Evolutionary conservation across 2,797 vertebrate genomes (phyloP).

Genomic region (Oreortyx pictus): DNA sequence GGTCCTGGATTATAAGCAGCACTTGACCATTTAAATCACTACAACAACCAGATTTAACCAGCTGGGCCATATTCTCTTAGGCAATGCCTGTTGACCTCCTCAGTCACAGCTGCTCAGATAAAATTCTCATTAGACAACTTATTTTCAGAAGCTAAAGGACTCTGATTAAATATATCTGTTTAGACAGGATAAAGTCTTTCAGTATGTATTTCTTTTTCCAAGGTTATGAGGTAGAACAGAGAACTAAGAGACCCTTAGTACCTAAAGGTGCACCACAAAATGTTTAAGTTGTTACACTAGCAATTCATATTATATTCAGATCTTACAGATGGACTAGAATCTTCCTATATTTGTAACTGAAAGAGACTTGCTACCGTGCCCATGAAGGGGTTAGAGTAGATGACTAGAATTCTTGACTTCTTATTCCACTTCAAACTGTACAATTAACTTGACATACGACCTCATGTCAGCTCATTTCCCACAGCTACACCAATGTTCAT

Average conservation of each 20-base stretch:
- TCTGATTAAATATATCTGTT: conserved; percentile 81
- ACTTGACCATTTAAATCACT: conserved; percentile 98
- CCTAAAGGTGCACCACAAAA: not conserved
- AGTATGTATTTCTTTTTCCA: conserved; percentile 67
- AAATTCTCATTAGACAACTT: conserved; percentile 85
- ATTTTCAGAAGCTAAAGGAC: conserved; percentile 81
- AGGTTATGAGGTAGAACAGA: conserved; percentile 39
- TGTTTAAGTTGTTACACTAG: conserved; percentile 39
- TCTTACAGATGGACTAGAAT: not conserved
- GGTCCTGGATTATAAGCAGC: conserved; percentile 93
- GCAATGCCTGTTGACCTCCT: conserved; percentile 84
- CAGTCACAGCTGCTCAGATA: conserved; percentile 82
- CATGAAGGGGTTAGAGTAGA: fast-evolving
- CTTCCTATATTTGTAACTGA: not conserved
- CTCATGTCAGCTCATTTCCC: not conserved
- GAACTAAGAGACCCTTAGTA: conserved; percentile 50
- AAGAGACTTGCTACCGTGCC: not conserved
- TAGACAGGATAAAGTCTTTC: conserved; percentile 74
- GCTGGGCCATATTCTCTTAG: conserved; percentile 92
- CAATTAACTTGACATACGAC: not conserved
- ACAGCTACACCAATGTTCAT: not conserved
- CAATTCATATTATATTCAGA: not conserved
- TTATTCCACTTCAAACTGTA: not conserved
- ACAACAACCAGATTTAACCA: conserved; percentile 94
- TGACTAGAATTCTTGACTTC: not conserved